Evolutionary conservation across 2,113 vertebrate genomes (phyloP), one percentile per base, ranked within the genome.

Genomic region (Enhydra lutris): DNA sequence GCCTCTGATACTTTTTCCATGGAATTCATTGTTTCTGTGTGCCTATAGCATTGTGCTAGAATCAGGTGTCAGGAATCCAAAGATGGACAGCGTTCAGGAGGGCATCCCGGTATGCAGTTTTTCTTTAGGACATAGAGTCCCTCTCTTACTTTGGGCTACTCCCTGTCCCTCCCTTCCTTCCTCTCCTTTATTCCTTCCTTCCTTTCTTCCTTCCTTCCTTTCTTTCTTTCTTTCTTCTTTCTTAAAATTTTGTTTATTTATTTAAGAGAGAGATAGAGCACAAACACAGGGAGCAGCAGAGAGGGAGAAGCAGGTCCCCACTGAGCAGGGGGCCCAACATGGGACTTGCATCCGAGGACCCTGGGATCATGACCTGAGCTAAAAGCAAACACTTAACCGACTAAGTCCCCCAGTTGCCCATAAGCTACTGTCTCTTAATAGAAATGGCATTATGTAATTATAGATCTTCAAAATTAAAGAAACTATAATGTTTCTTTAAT

Each of bases 21-120:
- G 73, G 15, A 85, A 55, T 78, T 63, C 57, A 4, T 57, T 57
- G 18, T 67, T 57, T 9, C 31, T 29, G 2, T 82, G 17, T 26
- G n/a, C 21, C 50, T 31, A 13, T n/a, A 7, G 31, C 36, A 0
- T 10, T 11, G 36, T 36, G 34, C 24, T 39, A 39, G 61, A 10
- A 14, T 23, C 39, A 34, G 3, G 10, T 36, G 1, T 65, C 9
- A 34, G n/a, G 74, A 76, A 39, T 2, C 81, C n/a, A 6, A 2
- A 74, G 42, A 34, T 59, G 69, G 57, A 1, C 39, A 17, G 36
- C 31, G 7, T 85, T 84, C 10, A 29, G 42, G 34, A 24, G 31
- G 26, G 1, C 45, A 31, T 14, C n/a, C 31, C 0, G 0, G 42
- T 15, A 5, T 71, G 3, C 26, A 3, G 18, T 76, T 93, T 79